Conservation (phyloP, 2,888 invertebrate genomes). For the Caenorhabditis wallacei region DNA sequence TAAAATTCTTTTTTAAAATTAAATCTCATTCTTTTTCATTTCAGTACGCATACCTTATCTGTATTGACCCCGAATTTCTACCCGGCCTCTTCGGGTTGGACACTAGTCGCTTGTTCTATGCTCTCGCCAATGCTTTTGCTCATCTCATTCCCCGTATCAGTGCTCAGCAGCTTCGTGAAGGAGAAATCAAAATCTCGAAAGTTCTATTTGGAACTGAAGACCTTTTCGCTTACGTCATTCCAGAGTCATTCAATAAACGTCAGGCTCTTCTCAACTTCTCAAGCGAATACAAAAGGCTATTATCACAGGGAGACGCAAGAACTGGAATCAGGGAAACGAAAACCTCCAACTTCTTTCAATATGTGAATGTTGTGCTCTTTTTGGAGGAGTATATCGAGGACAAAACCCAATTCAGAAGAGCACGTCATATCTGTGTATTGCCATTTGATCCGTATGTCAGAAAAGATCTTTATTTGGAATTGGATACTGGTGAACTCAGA, state of each 20-base stretch:
- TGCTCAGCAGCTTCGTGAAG: not conserved
- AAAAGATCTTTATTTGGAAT: conserved; percentile 6
- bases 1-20: no score
- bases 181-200: conserved; percentile 10
- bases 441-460: no score
- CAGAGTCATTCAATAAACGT: not conserved
- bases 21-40: no score
- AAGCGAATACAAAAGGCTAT: not conserved
- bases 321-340: not conserved
- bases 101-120: not conserved
- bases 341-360: not conserved
- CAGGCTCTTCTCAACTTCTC: not conserved
- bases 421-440: not conserved
- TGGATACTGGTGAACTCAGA: conserved; percentile 11
- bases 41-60: not conserved
- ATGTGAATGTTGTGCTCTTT: not conserved
- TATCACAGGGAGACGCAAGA: no score
- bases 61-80: not conserved
- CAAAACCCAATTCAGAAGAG: conserved; percentile 1
- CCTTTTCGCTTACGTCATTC: conserved; percentile 1
- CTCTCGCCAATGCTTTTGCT: not conserved
- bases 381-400: conserved; percentile 8
- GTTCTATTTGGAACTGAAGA: conserved; percentile 8
- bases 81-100: not conserved
- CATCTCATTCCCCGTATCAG: not conserved